Evolutionary conservation across 2,797 vertebrate species (phyloP).

Genomic region (Scolopax rusticola): DNA sequence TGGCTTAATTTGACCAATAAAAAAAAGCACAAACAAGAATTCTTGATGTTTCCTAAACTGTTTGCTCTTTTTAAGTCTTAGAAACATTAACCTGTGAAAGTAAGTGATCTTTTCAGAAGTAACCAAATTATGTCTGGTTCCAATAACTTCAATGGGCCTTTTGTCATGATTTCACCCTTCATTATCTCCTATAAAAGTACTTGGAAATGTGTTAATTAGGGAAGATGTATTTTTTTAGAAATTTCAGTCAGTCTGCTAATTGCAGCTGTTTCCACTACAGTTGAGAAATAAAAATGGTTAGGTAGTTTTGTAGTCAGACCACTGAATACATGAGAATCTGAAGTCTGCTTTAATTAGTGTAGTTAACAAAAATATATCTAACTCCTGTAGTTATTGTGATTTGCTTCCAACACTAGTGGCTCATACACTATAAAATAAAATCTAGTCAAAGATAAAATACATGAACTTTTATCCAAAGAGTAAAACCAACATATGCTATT

Average conservation of each 20-base stretch:
- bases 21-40: background rate
- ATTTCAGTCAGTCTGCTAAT: conserved; percentile 11
- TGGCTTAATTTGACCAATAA: background rate
- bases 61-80: background rate
- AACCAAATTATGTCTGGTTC: background rate
- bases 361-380: background rate
- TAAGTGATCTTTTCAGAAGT: background rate
- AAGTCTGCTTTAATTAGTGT: background rate
- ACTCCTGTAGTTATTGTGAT: background rate
- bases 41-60: background rate
- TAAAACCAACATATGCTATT: background rate
- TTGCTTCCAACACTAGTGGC: background rate
- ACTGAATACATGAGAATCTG: background rate
- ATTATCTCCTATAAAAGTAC: background rate
- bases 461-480: background rate
- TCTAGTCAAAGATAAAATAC: background rate
- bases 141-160: background rate
- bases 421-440: background rate
- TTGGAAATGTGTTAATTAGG: conserved; percentile 10
- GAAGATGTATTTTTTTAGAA: conserved; percentile 5
- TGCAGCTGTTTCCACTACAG: conserved; percentile 16
- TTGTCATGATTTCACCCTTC: background rate
- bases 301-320: background rate
- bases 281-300: background rate
- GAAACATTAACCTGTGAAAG: background rate